Base-by-base conservation (phyloP, 1,140 invertebrate species). In the Lepidostoma basale region DNA sequence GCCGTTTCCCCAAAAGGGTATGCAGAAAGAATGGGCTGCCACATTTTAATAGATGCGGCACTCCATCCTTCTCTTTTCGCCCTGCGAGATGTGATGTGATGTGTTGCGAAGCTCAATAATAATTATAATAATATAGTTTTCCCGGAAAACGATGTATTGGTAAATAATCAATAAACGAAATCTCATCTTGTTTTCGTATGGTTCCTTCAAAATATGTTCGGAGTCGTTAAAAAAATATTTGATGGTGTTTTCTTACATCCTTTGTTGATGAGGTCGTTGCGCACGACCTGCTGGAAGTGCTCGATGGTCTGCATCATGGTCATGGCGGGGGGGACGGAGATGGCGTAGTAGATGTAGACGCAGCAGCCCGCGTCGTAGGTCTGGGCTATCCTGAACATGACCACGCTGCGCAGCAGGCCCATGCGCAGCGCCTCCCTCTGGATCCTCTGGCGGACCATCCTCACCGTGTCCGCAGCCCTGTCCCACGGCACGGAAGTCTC, bases 401-500 rank as follows among this genome's bases (percentile, higher is more conserved):
- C 86, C 20, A 92, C 83, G 68, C 84, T 90, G 62, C 88, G 79
- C 16, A 16, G 33, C 22, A 95, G 88, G 8, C 82, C 84, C 1
- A 82, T 78, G 6, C 77, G 82, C 68, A 85, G 80, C 77, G 94
- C 96, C 76, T 98, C 94, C 54, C 86, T 62, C 2, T 83, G 78
- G 0, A 98, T 85, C 26, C 92, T 81, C 30, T 88, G 84, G 78
- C 98, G 98, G 0, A 98, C 96, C 83, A 96, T 96, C 25, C 86
- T 82, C 76, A 94, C 96, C n/a, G 98, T 78, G 20, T 86, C 80
- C n/a, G 90, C 77, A 5, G 95, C 90, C 40, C 91, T 88, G 78
- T 96, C 94, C 97, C 97, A 99, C 2, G 96, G 91, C 16, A 98
- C 95, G 0, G 97, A 98, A 0, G 97, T 99, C 81, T 99, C 97